Base-by-base conservation (phyloP, 2,888 invertebrate species). In the Zhuqinia jingwanae region DNA sequence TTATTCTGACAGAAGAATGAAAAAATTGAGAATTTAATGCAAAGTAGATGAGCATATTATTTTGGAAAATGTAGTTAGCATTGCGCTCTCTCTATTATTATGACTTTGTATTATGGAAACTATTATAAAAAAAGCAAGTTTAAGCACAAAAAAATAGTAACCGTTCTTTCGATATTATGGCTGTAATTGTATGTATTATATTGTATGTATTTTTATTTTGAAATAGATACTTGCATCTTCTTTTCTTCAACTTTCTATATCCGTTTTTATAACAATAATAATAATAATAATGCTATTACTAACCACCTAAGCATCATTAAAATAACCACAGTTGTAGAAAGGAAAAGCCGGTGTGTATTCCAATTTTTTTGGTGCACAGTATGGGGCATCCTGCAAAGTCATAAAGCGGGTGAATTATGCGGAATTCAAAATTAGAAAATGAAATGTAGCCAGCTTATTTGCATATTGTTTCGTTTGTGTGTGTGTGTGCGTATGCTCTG, bases 351-450 rank as follows among this genome's bases (percentile, higher is more conserved):
- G 56, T 30, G 45, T 70, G 47, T 36, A 36, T 25, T 65, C 25
- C 78, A 36, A 70, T 42, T 56, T 42, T 53, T 42, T n/a, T n/a
- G n/a, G n/a, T n/a, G 25, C 36, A n/a, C 81, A 81, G 81, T 50
- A 81, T 58, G 81, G 73, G 58, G 81, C 73, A 60, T 58, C 45
- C 68, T 45, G 68, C 22, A 58, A 65, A 47, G 68, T 47, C 68
- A 22, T 50, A 70, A 27, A 60, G 63, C 17, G 73, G 75, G 20
- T 82, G 82, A 82, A 75, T 82, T 82, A 82, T 82, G 82, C 82
- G 60, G 82, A 82, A 75, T 82, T 82, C 50, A 82, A 82, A 82
- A 82, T 82, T 82, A 75, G 75, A 82, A 82, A 82, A 82, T 82
- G 82, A 82, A 82, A 82, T 82, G 75, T 82, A 82, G 82, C 82